Evolutionary conservation across 2,797 vertebrate species (phyloP).

Genomic region (Pterois miles): DNA sequence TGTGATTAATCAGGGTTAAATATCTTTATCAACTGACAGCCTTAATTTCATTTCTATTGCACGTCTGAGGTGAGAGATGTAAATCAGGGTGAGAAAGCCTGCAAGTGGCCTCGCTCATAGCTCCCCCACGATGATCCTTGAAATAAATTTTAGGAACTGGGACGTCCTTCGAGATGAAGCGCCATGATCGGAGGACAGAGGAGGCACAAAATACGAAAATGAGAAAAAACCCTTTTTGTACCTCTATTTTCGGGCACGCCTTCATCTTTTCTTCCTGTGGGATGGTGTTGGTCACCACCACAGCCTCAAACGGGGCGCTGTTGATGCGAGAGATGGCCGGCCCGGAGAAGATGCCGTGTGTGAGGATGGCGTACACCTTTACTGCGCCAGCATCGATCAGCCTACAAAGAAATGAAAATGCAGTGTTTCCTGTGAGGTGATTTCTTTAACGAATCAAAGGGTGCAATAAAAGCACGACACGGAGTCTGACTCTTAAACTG

Average conservation of each 20-base stretch:
- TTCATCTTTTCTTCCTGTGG: constrained; percentile 97
- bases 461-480: not conserved
- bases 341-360: constrained; percentile 95
- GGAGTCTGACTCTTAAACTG: not conserved
- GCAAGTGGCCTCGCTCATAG: too few relatives aligned
- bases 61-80: too few relatives aligned
- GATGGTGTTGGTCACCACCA: constrained; percentile 97
- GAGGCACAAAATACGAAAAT: too few relatives aligned
- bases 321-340: constrained; percentile 96
- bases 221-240: constrained; percentile 47
- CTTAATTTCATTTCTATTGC: too few relatives aligned
- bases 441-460: not conserved
- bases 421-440: not conserved
- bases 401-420: constrained; percentile 62
- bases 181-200: accelerated
- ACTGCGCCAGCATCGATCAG: constrained; percentile 91
- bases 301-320: constrained; percentile 92
- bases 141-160: too few relatives aligned
- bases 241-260: constrained; percentile 95
- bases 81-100: not conserved
- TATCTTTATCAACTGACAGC: too few relatives aligned
- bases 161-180: too few relatives aligned
- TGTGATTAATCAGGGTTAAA: too few relatives aligned
- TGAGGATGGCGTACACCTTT: constrained; percentile 96
- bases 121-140: too few relatives aligned